Base-by-base conservation (phyloP, 2,888 invertebrate genomes). In the Bellardia pandia region DNA sequence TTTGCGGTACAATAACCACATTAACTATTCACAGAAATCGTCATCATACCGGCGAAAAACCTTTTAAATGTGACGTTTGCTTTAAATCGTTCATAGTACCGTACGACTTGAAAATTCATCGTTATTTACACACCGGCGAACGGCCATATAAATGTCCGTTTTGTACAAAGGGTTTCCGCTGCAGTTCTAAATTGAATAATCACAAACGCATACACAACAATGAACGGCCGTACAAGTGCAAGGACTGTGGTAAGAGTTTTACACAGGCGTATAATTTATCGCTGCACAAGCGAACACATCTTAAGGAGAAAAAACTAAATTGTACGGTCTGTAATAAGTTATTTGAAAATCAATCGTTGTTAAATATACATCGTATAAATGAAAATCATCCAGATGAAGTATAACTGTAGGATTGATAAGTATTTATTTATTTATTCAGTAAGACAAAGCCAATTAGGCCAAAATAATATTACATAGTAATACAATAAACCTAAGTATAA, bases 111-210 rank as follows among this genome's bases (percentile, higher is more conserved):
- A 95, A 95, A 53, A 95, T 95, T 1, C 96, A 96, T 89, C 95
- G 95, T 94, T 94, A 96, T 0, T 94, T 95, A 3, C 96, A 96
- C 89, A 96, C 96, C 0, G 96, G 96, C 2, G 95, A 95, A 90
- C 95, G 95, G 86, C 95, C 95, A 0, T 95, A 95, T 90, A 95
- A 95, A 88, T 95, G 95, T 89, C 95, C 95, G 85, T 94, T 95
- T 48, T 95, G 95, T 86, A 40, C 40, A 58, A 82, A 82, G 37
- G 76, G 76, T 13, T 82, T 82, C 23, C 82, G 82, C 13, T 62
- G 53, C 62, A 60, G 14, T 51, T 13, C 58, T 5, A 75, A 82
- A 16, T 51, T 82, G 75, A 14, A 60, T 5, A 66, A 68, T n/a
- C 82, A 76, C 40, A 74, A 62, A 40, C 76, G 75, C 3, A 75